Evolutionary conservation across 2,797 vertebrate species (phyloP).

Genomic region (Poeciliopsis gracilis): DNA sequence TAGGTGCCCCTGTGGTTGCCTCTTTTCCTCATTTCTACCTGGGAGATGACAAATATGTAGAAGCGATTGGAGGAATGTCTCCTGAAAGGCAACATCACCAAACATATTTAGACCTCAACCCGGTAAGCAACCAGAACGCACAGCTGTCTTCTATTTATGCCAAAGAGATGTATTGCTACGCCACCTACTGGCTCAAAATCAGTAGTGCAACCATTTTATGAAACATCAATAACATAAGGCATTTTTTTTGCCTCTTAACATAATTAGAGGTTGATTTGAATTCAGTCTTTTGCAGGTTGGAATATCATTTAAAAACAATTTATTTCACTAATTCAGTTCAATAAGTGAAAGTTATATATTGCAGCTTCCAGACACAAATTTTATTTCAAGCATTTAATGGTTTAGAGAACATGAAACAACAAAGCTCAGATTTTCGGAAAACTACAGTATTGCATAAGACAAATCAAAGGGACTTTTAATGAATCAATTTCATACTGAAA

Average conservation of each 20-base stretch:
- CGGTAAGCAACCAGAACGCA: conserved; percentile 60
- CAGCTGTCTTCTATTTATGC: background rate
- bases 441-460: background rate
- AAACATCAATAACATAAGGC: background rate
- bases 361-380: background rate
- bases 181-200: conserved; percentile 43
- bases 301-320: background rate
- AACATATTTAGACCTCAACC: conserved; percentile 84
- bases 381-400: background rate
- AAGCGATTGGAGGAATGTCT: conserved; percentile 73
- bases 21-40: conserved; percentile 86
- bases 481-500: background rate
- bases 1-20: conserved; percentile 82
- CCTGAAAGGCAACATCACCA: conserved; percentile 79
- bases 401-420: background rate
- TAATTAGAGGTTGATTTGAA: background rate
- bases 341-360: background rate
- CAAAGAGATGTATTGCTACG: conserved; percentile 1
- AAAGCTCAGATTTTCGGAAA: background rate
- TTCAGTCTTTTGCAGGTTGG: background rate
- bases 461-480: background rate
- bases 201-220: conserved; percentile 1
- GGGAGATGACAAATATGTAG: conserved; percentile 73
- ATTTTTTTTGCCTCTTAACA: background rate
- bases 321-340: background rate